Base-by-base conservation (phyloP, 64 coral and sea anemone genomes). In the Porites australiensis region DNA sequence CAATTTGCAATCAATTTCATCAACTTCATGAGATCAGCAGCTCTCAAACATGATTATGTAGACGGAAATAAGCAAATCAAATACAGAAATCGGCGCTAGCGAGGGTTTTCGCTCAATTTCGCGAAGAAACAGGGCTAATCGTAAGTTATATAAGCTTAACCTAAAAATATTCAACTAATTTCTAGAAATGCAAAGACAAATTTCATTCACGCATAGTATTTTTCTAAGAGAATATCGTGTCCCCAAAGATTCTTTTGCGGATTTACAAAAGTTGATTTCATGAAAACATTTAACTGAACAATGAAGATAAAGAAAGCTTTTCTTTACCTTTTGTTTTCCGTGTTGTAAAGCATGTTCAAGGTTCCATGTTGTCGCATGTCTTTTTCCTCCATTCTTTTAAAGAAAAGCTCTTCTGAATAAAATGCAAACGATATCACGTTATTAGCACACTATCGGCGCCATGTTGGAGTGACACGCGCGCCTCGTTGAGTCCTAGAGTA, bases 341-440 rank as follows among this genome's bases (percentile, higher is more conserved):
- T 18, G 15, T 18, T 84, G 61, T 52, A 68, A 68, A 84, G 51
- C 64, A 68, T 45, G 18, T 50, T 51, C 46, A n/a, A 37, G 81
- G 81, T 84, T 84, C 81, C 81, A 84, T 49, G 58, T 11, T 49
- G 81, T 68, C 81, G 63, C 61, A 84, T 50, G 6, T 16, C 62
- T 51, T 44, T 84, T 68, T 84, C 61, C 81, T 61, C 81, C 81
- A 50, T 84, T 84, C 44, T 68, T 67, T 67, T 37, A 84, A 3
- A 46, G 13, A 84, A 84, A 63, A 44, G 61, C 81, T 84, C 81
- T 52, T 84, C 51, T 19, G 44, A 84, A 67, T 65, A 19, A 61
- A 67, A 84, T 67, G 81, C 44, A 68, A 68, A 8, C 81, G 81
- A 84, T 84, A 84, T 84, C 81, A 84, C 81, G 18, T 67, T 50